Evolutionary conservation across 2,113 vertebrate genomes (phyloP).

Genomic region (Emydocephalus ijimae): DNA sequence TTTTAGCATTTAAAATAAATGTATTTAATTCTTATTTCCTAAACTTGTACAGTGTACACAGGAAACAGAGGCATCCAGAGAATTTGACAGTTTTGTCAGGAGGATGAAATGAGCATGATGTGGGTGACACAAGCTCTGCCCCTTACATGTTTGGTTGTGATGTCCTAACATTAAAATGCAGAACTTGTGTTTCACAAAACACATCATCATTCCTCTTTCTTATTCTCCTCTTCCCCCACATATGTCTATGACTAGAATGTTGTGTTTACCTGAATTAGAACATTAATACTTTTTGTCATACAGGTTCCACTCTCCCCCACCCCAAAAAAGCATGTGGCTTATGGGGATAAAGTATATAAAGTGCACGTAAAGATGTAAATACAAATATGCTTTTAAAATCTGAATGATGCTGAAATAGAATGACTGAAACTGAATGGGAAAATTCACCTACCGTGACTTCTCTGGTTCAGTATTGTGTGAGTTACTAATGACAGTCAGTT

Average conservation of each 20-base stretch:
- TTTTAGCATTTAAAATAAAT: neutral
- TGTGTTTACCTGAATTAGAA: neutral
- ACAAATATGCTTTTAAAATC: too few relatives aligned
- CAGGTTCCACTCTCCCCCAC: fast-evolving
- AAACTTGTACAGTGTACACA: neutral
- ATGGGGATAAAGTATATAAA: neutral
- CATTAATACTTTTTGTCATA: neutral
- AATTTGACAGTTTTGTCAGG: neutral
- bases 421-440: too few relatives aligned
- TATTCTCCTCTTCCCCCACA: neutral
- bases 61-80: neutral
- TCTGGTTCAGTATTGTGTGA: too few relatives aligned
- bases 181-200: too few relatives aligned
- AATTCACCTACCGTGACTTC: too few relatives aligned
- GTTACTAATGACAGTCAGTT: too few relatives aligned
- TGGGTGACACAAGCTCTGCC: neutral
- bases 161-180: neutral
- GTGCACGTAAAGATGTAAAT: too few relatives aligned
- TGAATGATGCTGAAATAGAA: too few relatives aligned
- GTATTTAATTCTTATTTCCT: neutral
- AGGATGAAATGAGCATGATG: neutral
- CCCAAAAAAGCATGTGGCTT: neutral
- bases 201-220: neutral
- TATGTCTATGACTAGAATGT: neutral
- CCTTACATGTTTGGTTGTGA: neutral